These are phyloP conservation scores for Thermophis baileyi DNA, from an alignment of 2,113 vertebrate species.

Conservation along the genomic window DNA sequence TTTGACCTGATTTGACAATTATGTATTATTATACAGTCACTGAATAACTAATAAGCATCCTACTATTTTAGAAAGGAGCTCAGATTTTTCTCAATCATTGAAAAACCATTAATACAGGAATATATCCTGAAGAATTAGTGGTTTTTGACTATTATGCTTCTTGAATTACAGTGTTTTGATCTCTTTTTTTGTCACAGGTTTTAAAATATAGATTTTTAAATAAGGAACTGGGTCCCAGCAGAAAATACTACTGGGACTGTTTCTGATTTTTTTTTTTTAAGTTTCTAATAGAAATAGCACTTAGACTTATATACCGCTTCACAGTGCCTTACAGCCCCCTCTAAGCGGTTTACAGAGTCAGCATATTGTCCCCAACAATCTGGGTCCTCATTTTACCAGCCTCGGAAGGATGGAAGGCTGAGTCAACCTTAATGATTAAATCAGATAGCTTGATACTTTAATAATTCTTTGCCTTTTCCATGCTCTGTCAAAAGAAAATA, in stretches of 20 bases:
- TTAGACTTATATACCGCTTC: too few relatives aligned
- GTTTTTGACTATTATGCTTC: not conserved
- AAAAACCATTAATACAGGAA: not conserved
- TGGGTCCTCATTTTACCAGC: too few relatives aligned
- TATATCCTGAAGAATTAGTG: not conserved
- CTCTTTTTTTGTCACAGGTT: not conserved
- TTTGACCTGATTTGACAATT: not conserved
- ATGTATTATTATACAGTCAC: not conserved
- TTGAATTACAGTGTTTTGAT: not conserved
- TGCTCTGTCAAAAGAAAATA: not conserved
- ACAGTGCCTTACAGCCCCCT: too few relatives aligned
- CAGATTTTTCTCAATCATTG: not conserved
- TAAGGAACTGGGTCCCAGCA: not conserved
- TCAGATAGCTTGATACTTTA: not conserved
- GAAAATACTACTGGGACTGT: not conserved
- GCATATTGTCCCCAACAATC: too few relatives aligned
- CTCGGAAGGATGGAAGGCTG: too few relatives aligned
- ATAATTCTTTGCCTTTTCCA: not conserved
- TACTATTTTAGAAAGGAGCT: not conserved
- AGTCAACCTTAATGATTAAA: not conserved
- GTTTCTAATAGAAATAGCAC: not conserved
- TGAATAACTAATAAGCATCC: not conserved
- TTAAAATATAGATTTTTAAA: not conserved
- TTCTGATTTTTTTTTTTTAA: not conserved
- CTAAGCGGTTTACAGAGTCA: too few relatives aligned